These are phyloP conservation scores for Thamnophis sirtalis DNA, from an alignment of 2,113 vertebrate species.

Conservation along the genomic window DNA sequence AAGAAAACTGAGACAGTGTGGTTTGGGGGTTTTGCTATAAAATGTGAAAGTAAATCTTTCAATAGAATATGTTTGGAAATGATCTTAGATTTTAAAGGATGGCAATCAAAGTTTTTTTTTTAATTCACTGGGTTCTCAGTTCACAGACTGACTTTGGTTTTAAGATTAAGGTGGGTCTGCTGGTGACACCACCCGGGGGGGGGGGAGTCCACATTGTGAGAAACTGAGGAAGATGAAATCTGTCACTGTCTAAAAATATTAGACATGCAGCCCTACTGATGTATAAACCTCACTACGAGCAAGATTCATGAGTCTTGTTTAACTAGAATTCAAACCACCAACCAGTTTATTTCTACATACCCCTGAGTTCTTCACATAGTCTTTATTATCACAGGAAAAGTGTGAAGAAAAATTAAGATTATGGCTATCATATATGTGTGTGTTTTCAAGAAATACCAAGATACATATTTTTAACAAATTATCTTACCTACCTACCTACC, in stretches of 20 bases:
- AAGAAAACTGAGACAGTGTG: slow-evolving; percentile 71
- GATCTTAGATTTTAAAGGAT: slow-evolving; percentile 66
- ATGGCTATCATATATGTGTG: not conserved
- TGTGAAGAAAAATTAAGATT: not conserved
- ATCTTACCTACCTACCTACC: too few species aligned
- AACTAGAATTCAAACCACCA: not conserved
- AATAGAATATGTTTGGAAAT: slow-evolving; percentile 56
- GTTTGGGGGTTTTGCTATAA: slow-evolving; percentile 68
- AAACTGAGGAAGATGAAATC: not conserved
- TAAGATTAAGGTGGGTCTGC: not conserved
- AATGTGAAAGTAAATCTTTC: slow-evolving; percentile 64
- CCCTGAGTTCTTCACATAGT: not conserved
- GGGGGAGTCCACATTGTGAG: not conserved
- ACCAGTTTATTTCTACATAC: not conserved
- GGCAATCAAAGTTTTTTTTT: slow-evolving; percentile 45
- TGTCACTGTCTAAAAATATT: not conserved
- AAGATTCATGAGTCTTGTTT: not conserved
- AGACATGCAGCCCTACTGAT: not conserved
- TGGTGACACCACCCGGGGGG: not conserved
- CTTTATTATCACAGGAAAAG: not conserved
- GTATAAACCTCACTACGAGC: not conserved
- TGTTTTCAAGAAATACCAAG: not conserved
- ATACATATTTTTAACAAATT: not conserved
- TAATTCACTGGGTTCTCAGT: slow-evolving; percentile 33
- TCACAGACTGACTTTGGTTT: not conserved